Percentiles rank a stretch among this genome's conserved stretches.
phyloP scores from a whole-genome alignment of 2,113 vertebrate genomes.

The Apistogramma diplotaenia region DNA sequence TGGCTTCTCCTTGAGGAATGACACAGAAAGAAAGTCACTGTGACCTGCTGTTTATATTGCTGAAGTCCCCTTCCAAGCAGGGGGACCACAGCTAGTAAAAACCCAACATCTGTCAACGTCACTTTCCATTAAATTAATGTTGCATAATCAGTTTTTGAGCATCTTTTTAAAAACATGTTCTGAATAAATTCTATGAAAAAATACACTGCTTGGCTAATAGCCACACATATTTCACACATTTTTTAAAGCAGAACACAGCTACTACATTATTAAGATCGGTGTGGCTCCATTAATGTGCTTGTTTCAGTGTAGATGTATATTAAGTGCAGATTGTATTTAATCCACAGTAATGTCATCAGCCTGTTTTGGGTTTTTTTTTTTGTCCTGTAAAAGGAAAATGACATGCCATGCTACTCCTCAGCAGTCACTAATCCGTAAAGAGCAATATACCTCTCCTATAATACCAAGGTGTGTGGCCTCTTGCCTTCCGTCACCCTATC shows the following conservation, averaged over 20 bases:
- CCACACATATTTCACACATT: background rate
- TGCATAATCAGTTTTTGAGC: background rate
- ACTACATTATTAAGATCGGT: background rate
- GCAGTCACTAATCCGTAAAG: conserved; percentile 29
- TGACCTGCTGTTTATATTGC: conserved; percentile 41
- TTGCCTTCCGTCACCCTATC: conserved; percentile 61
- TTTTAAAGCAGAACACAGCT: background rate
- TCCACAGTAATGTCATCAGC: conserved; percentile 1
- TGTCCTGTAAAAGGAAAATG: conserved; percentile 3
- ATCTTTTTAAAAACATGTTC: background rate
- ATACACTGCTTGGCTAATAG: background rate
- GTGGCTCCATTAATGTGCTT: background rate
- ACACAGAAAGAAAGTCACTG: conserved; percentile 23
- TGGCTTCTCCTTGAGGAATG: background rate
- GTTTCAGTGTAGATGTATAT: background rate
- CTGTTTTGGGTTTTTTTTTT: conserved; percentile 4
- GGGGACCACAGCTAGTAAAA: conserved; percentile 64
- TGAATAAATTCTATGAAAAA: background rate
- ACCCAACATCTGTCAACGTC: conserved; percentile 63
- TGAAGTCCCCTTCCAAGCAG: conserved; percentile 52
- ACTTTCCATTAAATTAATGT: conserved; percentile 9
- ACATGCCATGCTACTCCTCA: conserved; percentile 21
- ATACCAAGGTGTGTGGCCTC: conserved; percentile 56
- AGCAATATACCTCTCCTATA: conserved; percentile 49
- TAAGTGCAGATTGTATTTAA: background rate